Conservation (phyloP, 2,888 invertebrate genomes). For the Rhingia campestris region DNA sequence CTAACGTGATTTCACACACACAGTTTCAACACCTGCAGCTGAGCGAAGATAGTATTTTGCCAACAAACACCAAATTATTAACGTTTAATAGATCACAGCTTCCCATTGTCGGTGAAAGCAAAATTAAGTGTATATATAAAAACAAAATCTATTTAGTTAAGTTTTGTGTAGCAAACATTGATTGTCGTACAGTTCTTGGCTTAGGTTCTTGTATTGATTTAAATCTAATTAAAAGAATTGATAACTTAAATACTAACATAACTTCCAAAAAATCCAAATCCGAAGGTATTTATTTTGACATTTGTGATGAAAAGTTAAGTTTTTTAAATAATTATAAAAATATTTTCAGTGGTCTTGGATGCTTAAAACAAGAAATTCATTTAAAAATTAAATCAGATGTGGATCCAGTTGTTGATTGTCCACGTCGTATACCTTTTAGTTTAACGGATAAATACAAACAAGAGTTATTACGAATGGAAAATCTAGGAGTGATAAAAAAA, state of each 20-base stretch:
- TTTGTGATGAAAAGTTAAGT: constrained; percentile 1
- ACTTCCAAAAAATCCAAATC: no score
- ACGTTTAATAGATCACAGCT: constrained; percentile 28
- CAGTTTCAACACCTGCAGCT: constrained; percentile 32
- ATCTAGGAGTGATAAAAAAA: no score
- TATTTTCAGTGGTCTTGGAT: constrained; percentile 33
- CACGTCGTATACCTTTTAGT: no score
- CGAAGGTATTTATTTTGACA: constrained; percentile 27
- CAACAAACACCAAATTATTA: constrained; percentile 19
- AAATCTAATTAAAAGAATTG: constrained; percentile 29
- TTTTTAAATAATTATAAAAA: constrained; percentile 16
- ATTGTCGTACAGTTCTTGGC: constrained; percentile 20
- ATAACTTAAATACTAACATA: constrained; percentile 9
- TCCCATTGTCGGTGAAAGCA: neutral
- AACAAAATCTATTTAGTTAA: constrained; percentile 23
- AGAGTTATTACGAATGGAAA: no score
- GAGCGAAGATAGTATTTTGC: constrained; percentile 2
- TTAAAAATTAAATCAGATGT: constrained; percentile 33
- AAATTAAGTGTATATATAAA: no score
- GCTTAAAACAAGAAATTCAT: constrained; percentile 34
- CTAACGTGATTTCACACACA: neutral
- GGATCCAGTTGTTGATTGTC: no score
- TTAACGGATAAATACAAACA: no score
- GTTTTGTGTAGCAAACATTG: constrained; percentile 22
- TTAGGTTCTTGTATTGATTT: no score